Conservation (phyloP, 2,888 invertebrate genomes). For the Cyaniris semiargus region DNA sequence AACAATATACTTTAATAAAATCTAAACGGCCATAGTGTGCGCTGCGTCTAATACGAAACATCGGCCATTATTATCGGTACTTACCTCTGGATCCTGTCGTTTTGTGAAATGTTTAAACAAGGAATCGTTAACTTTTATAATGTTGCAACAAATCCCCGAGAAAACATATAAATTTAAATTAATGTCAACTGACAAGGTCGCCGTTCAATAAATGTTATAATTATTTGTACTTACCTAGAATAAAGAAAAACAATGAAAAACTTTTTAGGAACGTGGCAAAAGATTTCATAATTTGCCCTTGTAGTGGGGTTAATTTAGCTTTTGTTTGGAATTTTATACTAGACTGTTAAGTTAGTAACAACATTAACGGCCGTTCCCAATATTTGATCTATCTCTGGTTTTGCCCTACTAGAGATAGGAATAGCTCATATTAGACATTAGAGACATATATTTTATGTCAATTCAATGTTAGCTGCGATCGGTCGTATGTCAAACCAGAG, state of each 20-base stretch:
- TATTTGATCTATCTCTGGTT: too few species aligned
- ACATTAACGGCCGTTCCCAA: too few species aligned
- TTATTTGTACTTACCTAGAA: too few species aligned
- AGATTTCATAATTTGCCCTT: background rate
- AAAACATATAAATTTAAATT: constrained; percentile 17
- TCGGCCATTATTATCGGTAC: background rate
- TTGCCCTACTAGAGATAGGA: too few species aligned
- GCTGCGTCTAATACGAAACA: background rate
- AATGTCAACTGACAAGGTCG: constrained; percentile 23
- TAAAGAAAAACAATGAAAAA: background rate
- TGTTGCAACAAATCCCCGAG: background rate
- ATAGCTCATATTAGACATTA: too few species aligned
- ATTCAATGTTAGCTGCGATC: too few species aligned
- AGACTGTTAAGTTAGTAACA: too few species aligned
- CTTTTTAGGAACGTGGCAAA: background rate
- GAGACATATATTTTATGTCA: too few species aligned
- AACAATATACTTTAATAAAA: background rate
- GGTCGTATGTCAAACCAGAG: too few species aligned
- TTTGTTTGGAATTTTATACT: background rate
- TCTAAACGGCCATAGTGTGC: background rate
- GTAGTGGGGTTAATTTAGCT: background rate
- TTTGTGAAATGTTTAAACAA: constrained; percentile 23
- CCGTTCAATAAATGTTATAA: background rate
- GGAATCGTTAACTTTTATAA: constrained; percentile 7
- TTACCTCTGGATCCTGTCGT: constrained; percentile 20